Percentiles rank a stretch among this genome's conserved stretches.
phyloP scores from a whole-genome alignment of 2,797 vertebrate genomes.

The Epinephelus coioides region DNA sequence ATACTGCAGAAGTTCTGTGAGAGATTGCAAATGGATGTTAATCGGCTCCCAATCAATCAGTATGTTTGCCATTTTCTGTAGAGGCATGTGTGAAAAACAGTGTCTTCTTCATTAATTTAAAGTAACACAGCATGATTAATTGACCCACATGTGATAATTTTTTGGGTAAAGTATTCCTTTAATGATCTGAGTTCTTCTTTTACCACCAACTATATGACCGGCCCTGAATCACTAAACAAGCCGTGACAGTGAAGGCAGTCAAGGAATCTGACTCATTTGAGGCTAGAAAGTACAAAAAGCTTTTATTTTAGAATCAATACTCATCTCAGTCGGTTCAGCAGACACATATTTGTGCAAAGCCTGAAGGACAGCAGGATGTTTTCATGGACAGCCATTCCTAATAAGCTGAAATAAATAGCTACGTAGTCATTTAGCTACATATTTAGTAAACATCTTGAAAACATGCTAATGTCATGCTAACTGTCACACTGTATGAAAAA shows the following conservation, averaged over 20 bases:
- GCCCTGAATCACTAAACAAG: not conserved
- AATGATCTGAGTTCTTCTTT: not conserved
- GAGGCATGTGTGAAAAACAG: too few species aligned
- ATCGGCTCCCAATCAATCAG: too few species aligned
- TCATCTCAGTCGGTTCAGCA: constrained; percentile 17
- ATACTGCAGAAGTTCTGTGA: too few species aligned
- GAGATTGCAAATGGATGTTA: too few species aligned
- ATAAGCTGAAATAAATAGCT: constrained; percentile 29
- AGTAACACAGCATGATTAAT: too few species aligned
- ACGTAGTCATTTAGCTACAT: not conserved
- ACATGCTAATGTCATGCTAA: constrained; percentile 4
- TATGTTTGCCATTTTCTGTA: too few species aligned
- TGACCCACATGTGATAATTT: too few species aligned
- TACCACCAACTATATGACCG: too few species aligned
- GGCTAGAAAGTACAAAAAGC: constrained; percentile 53
- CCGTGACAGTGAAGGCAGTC: not conserved
- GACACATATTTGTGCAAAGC: constrained; percentile 22
- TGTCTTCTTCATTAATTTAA: too few species aligned
- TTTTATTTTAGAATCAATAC: constrained; percentile 58
- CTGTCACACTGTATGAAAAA: not conserved
- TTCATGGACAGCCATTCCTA: constrained; percentile 11
- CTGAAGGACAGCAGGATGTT: constrained; percentile 17
- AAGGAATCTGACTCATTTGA: constrained; percentile 6
- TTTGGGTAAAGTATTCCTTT: too few species aligned
- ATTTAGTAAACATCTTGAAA: not conserved